Evolutionary conservation across 1,140 invertebrate species (phyloP).

Genomic region (Vanessa atalanta): DNA sequence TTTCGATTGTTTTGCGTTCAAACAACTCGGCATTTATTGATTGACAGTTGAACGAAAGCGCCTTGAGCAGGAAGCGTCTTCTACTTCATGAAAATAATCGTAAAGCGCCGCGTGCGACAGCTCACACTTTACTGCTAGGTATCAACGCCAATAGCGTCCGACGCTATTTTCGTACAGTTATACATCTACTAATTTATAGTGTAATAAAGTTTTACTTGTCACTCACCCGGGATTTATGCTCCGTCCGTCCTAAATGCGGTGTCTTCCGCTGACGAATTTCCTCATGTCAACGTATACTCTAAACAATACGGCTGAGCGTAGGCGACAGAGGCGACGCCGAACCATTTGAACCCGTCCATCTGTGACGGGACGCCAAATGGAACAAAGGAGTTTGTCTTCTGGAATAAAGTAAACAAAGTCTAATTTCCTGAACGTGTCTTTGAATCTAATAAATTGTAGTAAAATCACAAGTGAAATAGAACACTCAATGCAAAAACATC

Average conservation of each 20-base stretch:
- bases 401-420: slow-evolving; percentile 70
- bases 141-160: slow-evolving; percentile 61
- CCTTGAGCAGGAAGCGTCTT: slow-evolving; percentile 28
- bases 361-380: slow-evolving; percentile 52
- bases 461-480: background rate
- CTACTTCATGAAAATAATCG: slow-evolving; percentile 41
- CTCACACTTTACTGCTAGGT: slow-evolving; percentile 65
- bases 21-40: background rate
- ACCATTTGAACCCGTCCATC: slow-evolving; percentile 61
- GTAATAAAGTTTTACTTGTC: slow-evolving; percentile 78
- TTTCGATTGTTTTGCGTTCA: background rate
- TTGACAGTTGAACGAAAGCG: background rate
- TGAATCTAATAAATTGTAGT: slow-evolving; percentile 32
- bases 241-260: slow-evolving; percentile 71
- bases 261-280: slow-evolving; percentile 75
- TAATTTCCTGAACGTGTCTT: slow-evolving; percentile 69
- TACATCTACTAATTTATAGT: slow-evolving; percentile 76
- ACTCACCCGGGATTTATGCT: slow-evolving; percentile 73
- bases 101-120: slow-evolving; percentile 63
- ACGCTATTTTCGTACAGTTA: slow-evolving; percentile 66
- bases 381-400: slow-evolving; percentile 76
- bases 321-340: slow-evolving; percentile 64
- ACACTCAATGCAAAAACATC: slow-evolving; percentile 3
- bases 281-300: slow-evolving; percentile 69
- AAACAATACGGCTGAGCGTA: slow-evolving; percentile 58